Conservation (phyloP, 2,113 vertebrate genomes). For the Oncorhynchus mykiss region DNA sequence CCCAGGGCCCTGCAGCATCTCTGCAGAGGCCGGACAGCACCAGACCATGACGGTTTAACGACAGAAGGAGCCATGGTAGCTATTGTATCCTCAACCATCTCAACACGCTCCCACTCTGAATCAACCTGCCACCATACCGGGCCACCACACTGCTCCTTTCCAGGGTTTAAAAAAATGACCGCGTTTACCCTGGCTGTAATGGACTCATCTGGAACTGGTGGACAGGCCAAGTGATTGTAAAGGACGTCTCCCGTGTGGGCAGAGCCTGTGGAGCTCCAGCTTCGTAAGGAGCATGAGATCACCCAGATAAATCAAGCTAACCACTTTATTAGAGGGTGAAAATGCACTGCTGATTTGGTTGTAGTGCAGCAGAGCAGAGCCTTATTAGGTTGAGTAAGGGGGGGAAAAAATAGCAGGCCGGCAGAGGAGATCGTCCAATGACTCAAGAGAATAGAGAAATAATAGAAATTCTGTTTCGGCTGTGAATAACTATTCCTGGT, state of each 20-base stretch:
- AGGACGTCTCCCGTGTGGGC: slow-evolving; percentile 37
- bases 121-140: slow-evolving; percentile 46
- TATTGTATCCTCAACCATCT: slow-evolving; percentile 55
- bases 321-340: slow-evolving; percentile 72
- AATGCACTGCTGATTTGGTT: slow-evolving; percentile 76
- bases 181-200: slow-evolving; percentile 56
- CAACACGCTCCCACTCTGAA: slow-evolving; percentile 57
- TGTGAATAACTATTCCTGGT: slow-evolving; percentile 23
- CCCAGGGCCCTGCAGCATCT: slow-evolving; percentile 44
- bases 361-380: slow-evolving; percentile 68
- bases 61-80: slow-evolving; percentile 47
- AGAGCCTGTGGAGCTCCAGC: slow-evolving; percentile 54
- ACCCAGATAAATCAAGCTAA: slow-evolving; percentile 76
- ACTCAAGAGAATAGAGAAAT: slow-evolving; percentile 67
- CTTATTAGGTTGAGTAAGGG: slow-evolving; percentile 77
- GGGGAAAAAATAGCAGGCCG: slow-evolving; percentile 73
- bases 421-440: slow-evolving; percentile 68
- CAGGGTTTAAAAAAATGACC: slow-evolving; percentile 47
- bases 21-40: slow-evolving; percentile 42
- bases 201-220: slow-evolving; percentile 59
- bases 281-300: slow-evolving; percentile 45
- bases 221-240: slow-evolving; percentile 23
- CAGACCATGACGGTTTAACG: slow-evolving; percentile 54
- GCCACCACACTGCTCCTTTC: slow-evolving; percentile 41
- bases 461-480: slow-evolving; percentile 56